phyloP scores from a whole-genome alignment of 2,113 vertebrate species.

The Tragelaphus scriptus region DNA sequence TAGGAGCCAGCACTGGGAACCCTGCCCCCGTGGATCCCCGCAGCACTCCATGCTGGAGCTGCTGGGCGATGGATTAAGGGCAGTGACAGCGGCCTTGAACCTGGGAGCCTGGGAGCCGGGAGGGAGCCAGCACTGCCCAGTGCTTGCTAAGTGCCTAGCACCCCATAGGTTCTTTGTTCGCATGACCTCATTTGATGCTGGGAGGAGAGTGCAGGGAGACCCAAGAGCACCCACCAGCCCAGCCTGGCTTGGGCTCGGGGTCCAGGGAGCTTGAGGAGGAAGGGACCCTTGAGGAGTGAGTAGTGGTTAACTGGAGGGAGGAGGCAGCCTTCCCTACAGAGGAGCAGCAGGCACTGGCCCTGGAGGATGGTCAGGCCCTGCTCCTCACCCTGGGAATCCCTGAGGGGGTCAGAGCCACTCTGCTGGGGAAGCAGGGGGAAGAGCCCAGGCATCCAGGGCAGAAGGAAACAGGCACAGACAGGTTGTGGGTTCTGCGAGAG shows the following conservation, averaged over 20 bases:
- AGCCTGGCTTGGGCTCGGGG: neutral
- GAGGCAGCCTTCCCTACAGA: neutral
- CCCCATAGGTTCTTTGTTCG: neutral
- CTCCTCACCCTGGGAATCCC: rapidly evolving
- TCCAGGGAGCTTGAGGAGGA: neutral
- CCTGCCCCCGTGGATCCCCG: rapidly evolving
- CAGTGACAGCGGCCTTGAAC: neutral
- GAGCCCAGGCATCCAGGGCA: neutral
- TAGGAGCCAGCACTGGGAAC: neutral
- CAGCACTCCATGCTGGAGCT: rapidly evolving
- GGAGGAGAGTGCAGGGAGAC: neutral
- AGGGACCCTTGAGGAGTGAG: neutral
- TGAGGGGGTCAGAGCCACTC: neutral
- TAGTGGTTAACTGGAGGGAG: neutral
- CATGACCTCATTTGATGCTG: neutral
- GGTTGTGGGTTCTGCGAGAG: neutral
- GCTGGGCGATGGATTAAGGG: neutral
- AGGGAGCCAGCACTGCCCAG: neutral
- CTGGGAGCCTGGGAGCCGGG: rapidly evolving
- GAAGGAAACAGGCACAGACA: neutral
- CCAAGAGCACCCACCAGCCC: neutral
- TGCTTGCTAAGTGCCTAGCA: neutral
- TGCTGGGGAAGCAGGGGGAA: rapidly evolving
- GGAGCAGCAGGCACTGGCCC: neutral
- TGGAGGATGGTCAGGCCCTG: no score